A percentile compares a stretch with the other conserved stretches of the same genome.
Evolutionary conservation across 2,113 vertebrate species (phyloP).

Genomic region (Pogona vitticeps): DNA sequence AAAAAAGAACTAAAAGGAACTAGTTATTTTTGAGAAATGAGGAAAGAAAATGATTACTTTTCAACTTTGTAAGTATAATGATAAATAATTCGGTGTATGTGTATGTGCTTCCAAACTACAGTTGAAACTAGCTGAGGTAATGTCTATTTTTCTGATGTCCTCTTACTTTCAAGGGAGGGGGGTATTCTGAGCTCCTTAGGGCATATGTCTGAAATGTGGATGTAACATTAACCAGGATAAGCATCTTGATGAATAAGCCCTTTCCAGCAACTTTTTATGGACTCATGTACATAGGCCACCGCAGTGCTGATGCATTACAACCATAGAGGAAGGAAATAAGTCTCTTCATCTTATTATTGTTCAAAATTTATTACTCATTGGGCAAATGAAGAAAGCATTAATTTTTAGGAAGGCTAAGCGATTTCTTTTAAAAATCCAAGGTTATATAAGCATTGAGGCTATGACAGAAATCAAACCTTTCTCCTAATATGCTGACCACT

Average conservation of each 20-base stretch:
- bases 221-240: neutral
- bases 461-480: conserved; percentile 21
- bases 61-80: too few relatives aligned
- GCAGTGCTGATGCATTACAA: neutral
- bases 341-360: neutral
- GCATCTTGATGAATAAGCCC: conserved; percentile 2
- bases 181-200: too few relatives aligned
- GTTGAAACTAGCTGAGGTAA: too few relatives aligned
- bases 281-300: conserved; percentile 8
- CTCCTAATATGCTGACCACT: conserved; percentile 20
- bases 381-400: conserved; percentile 33
- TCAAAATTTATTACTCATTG: conserved; percentile 11
- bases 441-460: conserved; percentile 23
- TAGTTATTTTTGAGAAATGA: too few relatives aligned
- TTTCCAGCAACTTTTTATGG: neutral
- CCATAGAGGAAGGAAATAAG: neutral
- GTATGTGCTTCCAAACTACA: too few relatives aligned
- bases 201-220: too few relatives aligned
- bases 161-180: too few relatives aligned
- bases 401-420: conserved; percentile 11
- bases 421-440: conserved; percentile 30
- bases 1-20: too few relatives aligned
- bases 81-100: too few relatives aligned
- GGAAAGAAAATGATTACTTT: too few relatives aligned
- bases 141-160: too few relatives aligned